These are phyloP conservation scores for Pyrgilauda ruficollis DNA, from an alignment of 2,113 vertebrate genomes.

Conservation along the genomic window DNA sequence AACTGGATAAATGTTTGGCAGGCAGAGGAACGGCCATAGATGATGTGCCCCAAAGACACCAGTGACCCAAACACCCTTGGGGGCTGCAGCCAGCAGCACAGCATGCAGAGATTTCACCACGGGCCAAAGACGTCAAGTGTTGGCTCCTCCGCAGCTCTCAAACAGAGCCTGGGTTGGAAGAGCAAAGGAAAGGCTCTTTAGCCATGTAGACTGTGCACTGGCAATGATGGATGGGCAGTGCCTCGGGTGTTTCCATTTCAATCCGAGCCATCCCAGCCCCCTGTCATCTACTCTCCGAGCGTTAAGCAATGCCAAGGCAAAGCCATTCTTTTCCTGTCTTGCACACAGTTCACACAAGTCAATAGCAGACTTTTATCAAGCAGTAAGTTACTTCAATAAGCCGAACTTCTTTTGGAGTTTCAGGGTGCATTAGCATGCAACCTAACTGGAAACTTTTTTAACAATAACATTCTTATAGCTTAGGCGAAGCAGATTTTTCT, in stretches of 20 bases:
- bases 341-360: background rate
- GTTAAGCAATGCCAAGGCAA: background rate
- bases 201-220: background rate
- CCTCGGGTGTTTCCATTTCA: background rate
- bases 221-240: background rate
- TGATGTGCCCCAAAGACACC: background rate
- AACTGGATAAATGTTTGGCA: background rate
- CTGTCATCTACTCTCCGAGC: background rate
- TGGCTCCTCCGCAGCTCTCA: background rate
- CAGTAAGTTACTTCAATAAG: background rate
- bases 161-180: accelerated
- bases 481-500: background rate
- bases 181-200: background rate
- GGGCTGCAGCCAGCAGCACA: background rate
- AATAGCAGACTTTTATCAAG: background rate
- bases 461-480: background rate
- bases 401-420: background rate
- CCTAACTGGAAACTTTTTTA: background rate
- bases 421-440: background rate
- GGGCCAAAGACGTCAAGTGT: background rate
- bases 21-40: background rate
- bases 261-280: background rate
- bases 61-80: background rate
- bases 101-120: background rate
- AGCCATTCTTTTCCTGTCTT: background rate